phyloP scores from a whole-genome alignment of 2,113 vertebrate genomes.

The Hystrix brachyura region DNA sequence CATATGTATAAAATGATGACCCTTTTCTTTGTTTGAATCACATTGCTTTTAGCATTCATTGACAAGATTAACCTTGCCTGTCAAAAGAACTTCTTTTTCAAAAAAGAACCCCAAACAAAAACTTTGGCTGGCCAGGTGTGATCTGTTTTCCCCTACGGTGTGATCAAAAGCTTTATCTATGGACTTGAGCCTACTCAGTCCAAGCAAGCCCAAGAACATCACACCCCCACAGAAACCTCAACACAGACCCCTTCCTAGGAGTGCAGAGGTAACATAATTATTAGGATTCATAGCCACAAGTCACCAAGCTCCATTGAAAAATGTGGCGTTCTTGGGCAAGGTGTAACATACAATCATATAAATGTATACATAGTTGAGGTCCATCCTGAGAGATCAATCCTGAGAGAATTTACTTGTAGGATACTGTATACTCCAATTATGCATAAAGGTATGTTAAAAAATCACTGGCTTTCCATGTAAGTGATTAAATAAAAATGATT shows the following conservation, averaged over 20 bases:
- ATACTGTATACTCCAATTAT: background rate
- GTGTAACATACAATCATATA: background rate
- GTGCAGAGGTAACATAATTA: background rate
- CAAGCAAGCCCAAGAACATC: background rate
- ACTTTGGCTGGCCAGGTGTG: background rate
- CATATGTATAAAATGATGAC: background rate
- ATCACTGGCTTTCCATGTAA: background rate
- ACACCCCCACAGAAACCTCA: background rate
- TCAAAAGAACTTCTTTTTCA: background rate
- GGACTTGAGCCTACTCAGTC: background rate
- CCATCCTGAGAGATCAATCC: background rate
- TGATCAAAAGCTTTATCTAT: background rate
- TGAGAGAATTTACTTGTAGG: conserved; percentile 3
- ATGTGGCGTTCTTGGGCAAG: background rate
- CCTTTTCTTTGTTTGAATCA: background rate
- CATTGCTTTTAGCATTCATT: background rate
- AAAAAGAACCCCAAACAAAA: background rate
- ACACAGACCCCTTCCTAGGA: background rate
- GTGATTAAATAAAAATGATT: conserved; percentile 35
- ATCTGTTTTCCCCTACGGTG: background rate
- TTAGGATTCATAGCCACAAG: background rate
- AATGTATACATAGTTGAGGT: background rate
- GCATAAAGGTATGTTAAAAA: background rate
- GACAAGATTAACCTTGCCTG: background rate
- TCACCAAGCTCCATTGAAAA: background rate